phyloP scores from a whole-genome alignment of 64 coral and sea anemone genomes.

The Stylophora pistillata region DNA sequence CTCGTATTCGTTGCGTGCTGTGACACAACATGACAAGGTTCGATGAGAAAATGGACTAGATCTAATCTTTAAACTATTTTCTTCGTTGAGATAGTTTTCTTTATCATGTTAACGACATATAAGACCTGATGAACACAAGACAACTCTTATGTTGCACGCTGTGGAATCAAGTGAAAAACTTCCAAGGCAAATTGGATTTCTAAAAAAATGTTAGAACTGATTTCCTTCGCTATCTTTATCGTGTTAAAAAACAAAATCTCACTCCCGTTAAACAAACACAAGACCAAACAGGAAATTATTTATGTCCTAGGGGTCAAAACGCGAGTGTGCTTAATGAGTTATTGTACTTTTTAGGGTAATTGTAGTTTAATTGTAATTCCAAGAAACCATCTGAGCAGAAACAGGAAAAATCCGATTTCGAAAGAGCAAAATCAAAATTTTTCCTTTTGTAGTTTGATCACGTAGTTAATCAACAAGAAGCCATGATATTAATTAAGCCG shows the following conservation, averaged over 20 bases:
- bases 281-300: not conserved
- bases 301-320: not conserved
- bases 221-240: not conserved
- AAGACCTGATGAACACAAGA: no score
- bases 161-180: no score
- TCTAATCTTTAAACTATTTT: not conserved
- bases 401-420: not conserved
- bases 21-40: not conserved
- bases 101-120: slow-evolving; percentile 9
- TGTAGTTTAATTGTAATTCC: slow-evolving; percentile 34
- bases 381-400: not conserved
- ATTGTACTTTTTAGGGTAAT: not conserved
- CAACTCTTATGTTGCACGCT: no score
- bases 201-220: no score
- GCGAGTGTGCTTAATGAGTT: not conserved
- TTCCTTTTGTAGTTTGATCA: not conserved
- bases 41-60: slow-evolving; percentile 10
- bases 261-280: not conserved
- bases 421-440: not conserved
- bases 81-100: not conserved
- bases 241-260: not conserved
- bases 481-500: not conserved
- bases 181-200: no score
- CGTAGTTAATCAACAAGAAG: not conserved
- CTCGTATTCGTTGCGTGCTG: not conserved